Percentiles rank a stretch among this genome's conserved stretches.
These are phyloP conservation scores for Mirza zaza DNA, from an alignment of 2,113 vertebrate genomes.

Conservation along the genomic window DNA sequence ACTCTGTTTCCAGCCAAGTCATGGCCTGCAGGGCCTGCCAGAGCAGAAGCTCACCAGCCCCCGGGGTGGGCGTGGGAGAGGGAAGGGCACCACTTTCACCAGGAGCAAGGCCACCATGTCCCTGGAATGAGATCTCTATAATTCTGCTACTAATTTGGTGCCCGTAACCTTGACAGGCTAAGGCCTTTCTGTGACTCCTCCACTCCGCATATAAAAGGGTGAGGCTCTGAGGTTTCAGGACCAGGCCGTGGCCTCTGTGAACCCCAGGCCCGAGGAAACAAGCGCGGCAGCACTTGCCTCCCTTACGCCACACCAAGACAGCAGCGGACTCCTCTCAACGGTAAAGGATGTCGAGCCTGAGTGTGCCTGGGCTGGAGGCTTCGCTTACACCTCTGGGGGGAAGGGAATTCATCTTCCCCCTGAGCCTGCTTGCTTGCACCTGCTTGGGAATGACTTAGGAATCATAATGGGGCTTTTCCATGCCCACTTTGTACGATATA, in stretches of 20 bases:
- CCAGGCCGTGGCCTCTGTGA: constrained; percentile 44
- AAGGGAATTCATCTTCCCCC: neutral
- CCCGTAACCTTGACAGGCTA: constrained; percentile 79
- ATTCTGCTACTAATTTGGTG: constrained; percentile 71
- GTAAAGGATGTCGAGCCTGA: constrained; percentile 69
- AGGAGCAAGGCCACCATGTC: constrained; percentile 76
- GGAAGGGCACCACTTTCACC: constrained; percentile 46
- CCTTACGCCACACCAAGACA: neutral
- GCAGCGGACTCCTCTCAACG: constrained; percentile 72
- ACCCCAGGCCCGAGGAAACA: constrained; percentile 52
- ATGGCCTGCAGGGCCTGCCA: constrained; percentile 76
- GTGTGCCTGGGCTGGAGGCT: neutral
- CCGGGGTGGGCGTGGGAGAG: constrained; percentile 28
- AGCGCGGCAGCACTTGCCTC: constrained; percentile 43
- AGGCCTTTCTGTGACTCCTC: constrained; percentile 77
- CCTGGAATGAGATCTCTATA: constrained; percentile 78
- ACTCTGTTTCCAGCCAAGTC: constrained; percentile 80
- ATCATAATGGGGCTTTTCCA: neutral
- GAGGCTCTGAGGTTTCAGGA: constrained; percentile 71
- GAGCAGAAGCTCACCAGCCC: constrained; percentile 71
- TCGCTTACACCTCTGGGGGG: neutral
- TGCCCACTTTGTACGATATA: neutral
- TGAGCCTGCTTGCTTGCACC: neutral
- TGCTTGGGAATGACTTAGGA: neutral
- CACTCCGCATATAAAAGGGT: constrained; percentile 81